Conservation (phyloP, 2,888 invertebrate genomes). For the Erebia palarica region DNA sequence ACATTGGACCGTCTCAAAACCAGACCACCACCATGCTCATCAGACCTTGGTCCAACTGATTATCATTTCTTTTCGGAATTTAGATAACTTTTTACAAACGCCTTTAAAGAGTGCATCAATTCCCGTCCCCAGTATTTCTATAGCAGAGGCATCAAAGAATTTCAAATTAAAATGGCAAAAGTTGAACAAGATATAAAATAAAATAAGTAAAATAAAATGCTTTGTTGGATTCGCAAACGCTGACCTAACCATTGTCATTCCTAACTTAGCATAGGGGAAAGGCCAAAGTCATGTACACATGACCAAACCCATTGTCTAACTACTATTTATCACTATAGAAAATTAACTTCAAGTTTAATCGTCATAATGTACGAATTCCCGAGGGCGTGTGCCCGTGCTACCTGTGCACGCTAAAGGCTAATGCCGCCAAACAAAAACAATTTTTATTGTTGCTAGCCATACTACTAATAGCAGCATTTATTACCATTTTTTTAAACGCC, state of each 20-base stretch:
- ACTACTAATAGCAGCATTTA: neutral
- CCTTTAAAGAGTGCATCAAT: no score
- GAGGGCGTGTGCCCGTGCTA: constrained; percentile 34
- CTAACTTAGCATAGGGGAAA: constrained; percentile 1
- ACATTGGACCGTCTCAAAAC: no score
- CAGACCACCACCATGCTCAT: no score
- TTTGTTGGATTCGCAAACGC: no score
- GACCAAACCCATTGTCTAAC: constrained; percentile 32
- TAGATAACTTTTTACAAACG: no score
- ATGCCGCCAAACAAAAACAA: constrained; percentile 14
- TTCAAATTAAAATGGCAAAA: no score
- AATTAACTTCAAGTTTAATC: constrained; percentile 43
- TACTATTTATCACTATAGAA: constrained; percentile 39
- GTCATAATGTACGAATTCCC: constrained; percentile 44
- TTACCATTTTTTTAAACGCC: neutral
- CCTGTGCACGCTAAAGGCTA: constrained; percentile 36
- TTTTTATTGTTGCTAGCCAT: neutral
- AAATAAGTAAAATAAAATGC: no score
- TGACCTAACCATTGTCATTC: neutral
- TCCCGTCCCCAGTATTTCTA: no score
- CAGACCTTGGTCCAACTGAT: no score
- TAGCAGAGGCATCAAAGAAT: no score
- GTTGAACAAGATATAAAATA: no score
- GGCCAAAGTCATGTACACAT: constrained; percentile 19
- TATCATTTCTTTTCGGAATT: no score